Percentiles rank a stretch among this genome's conserved stretches.
Evolutionary conservation across 1,140 invertebrate genomes (phyloP).

Genomic region (Lamellibrachia luymesi): DNA sequence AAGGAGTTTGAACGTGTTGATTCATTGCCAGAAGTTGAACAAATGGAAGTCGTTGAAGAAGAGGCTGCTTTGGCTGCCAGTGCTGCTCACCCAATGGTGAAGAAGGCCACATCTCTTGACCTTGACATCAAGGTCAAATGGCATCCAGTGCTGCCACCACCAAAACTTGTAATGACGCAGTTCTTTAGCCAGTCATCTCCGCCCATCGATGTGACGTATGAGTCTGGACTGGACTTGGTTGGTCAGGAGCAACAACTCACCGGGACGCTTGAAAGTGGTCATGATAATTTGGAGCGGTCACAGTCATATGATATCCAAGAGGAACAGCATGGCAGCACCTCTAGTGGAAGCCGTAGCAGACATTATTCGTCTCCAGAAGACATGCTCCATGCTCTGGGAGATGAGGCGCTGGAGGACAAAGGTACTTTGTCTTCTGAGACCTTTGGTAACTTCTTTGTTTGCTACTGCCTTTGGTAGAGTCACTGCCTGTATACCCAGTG

Average conservation of each 20-base stretch:
- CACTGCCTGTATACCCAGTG: not conserved
- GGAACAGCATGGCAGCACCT: not conserved
- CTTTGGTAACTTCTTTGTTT: not conserved
- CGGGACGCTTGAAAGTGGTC: conserved; percentile 6
- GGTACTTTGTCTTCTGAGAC: conserved; percentile 17
- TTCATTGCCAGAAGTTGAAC: conserved; percentile 6
- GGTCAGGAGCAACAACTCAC: not conserved
- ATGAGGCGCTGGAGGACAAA: conserved; percentile 9
- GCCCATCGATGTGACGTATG: conserved; percentile 29
- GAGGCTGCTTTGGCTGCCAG: not conserved
- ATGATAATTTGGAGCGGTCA: conserved; percentile 19
- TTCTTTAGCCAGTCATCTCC: not conserved
- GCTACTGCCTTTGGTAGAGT: conserved; percentile 12
- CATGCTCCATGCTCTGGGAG: conserved; percentile 11
- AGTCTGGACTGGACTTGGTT: conserved; percentile 25
- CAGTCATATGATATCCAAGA: conserved; percentile 21
- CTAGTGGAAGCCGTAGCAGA: not conserved
- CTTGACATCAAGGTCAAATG: not conserved
- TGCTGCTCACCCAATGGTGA: not conserved
- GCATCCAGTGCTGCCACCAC: not conserved
- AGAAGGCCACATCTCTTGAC: not conserved
- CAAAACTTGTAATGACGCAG: not conserved
- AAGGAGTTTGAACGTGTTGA: conserved; percentile 20
- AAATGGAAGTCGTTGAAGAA: not conserved
- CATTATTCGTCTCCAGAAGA: conserved; percentile 27